Evolutionary conservation across 2,888 invertebrate species (phyloP), one percentile per base, ranked within the genome.

Genomic region (Stenolophus ochropezus): DNA sequence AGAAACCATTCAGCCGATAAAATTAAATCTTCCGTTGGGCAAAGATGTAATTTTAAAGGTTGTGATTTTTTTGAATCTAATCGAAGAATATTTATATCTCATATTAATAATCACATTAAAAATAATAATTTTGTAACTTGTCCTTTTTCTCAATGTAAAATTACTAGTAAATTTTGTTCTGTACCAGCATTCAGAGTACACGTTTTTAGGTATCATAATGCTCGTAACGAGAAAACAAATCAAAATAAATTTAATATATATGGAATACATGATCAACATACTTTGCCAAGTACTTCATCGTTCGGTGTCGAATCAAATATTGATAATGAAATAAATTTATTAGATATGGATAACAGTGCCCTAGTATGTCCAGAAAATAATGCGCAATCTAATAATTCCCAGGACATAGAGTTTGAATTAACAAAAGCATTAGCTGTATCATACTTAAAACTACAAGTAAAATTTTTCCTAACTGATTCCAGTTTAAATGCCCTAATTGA

Each of bases 391-490:
- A n/a, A 49, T 33, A 33, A 33, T 33, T 2, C 1, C 33, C 33
- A 33, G 33, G 49, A 49, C n/a, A 49, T 49, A 1, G 49, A 49
- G n/a, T n/a, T 18, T 25, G 27, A 61, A 27, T 71, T 25, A n/a
- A 25, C 33, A 71, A 71, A 71, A 33, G 1, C 14, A 27, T 42
- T 71, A 33, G 21, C 51, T 53, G 3, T 18, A 23, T 53, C 49
- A 21, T 75, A 53, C 53, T 53, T 75, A 16, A 75, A n/a, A 2
- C 16, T 75, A 18, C 27, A 75, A 23, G 25, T 49, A 11, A 73
- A 73, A 20, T 75, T 16, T 20, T 75, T 73, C 21, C 21, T 75
- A 14, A 53, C 49, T 11, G 18, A 75, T 49, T 49, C 20, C 16
- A 20, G 69, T 49, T 14, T 75, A n/a, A 25, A 75, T 21, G 49